phyloP scores from a whole-genome alignment of 2,888 invertebrate species.

The Aleiodes leptofemur region DNA sequence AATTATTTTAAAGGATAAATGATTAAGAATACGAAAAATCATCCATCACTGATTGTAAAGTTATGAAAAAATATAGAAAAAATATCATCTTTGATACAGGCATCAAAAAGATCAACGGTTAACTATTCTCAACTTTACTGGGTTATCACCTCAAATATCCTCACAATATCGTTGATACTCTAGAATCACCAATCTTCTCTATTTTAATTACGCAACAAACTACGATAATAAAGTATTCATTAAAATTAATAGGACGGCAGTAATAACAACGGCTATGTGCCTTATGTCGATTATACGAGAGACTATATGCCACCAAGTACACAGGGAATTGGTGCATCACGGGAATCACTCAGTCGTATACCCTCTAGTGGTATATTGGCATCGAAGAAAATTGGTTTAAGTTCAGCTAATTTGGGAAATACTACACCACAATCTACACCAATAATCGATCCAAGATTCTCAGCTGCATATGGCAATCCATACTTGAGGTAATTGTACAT shows the following conservation, averaged over 20 bases:
- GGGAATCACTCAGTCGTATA: slow-evolving; percentile 73
- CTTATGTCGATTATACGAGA: slow-evolving; percentile 91
- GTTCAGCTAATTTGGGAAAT: slow-evolving; percentile 70
- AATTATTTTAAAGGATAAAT: too few relatives aligned
- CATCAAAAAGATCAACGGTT: too few relatives aligned
- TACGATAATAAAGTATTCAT: slow-evolving; percentile 6
- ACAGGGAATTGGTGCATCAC: slow-evolving; percentile 73
- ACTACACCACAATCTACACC: slow-evolving; percentile 70
- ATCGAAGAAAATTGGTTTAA: slow-evolving; percentile 73
- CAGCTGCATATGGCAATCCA: slow-evolving; percentile 93
- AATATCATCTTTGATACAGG: too few relatives aligned
- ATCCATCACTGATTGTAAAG: too few relatives aligned
- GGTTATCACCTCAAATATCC: too few relatives aligned
- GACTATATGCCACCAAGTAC: slow-evolving; percentile 91
- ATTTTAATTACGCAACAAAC: not conserved
- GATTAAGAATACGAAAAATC: too few relatives aligned
- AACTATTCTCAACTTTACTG: too few relatives aligned
- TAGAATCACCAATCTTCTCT: not conserved
- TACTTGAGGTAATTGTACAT: slow-evolving; percentile 84
- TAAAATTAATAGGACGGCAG: slow-evolving; percentile 82
- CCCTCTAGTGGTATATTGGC: slow-evolving; percentile 70
- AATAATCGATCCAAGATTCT: slow-evolving; percentile 88
- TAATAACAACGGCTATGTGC: slow-evolving; percentile 90
- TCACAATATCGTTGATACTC: not conserved
- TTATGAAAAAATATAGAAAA: too few relatives aligned